Conservation (phyloP, 2,797 vertebrate genomes). For the Lithobates pipiens region DNA sequence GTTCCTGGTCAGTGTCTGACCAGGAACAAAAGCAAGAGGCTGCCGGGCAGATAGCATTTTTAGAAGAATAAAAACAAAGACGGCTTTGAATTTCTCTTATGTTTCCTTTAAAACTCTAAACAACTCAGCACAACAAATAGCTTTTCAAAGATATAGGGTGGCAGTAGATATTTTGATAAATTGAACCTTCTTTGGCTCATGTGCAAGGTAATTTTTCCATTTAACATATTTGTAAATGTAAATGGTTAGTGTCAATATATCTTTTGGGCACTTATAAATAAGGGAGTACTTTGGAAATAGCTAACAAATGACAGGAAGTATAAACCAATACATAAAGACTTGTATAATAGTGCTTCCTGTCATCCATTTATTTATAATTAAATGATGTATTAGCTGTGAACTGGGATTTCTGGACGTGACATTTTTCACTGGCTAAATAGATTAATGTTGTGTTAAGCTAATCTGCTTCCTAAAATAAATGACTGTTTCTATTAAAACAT, state of each 20-base stretch:
- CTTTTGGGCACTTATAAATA: neutral
- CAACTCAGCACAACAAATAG: too few species aligned
- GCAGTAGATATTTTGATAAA: slow-evolving; percentile 3
- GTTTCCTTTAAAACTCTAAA: too few species aligned
- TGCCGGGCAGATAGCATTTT: too few species aligned
- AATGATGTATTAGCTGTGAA: slow-evolving; percentile 36
- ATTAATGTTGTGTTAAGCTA: slow-evolving; percentile 17
- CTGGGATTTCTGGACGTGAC: neutral
- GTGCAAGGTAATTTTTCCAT: slow-evolving; percentile 16
- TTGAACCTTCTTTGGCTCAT: neutral
- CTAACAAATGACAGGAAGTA: slow-evolving; percentile 26
- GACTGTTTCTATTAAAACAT: slow-evolving; percentile 4
- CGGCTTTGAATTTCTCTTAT: too few species aligned
- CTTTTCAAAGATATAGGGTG: neutral
- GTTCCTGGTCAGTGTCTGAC: too few species aligned
- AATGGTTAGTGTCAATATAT: slow-evolving; percentile 21
- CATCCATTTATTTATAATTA: slow-evolving; percentile 37
- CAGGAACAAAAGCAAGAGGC: too few species aligned
- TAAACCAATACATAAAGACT: slow-evolving; percentile 3
- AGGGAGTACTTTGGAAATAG: slow-evolving; percentile 10
- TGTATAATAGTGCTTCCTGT: slow-evolving; percentile 26
- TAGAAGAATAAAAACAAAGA: too few species aligned
- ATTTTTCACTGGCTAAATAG: slow-evolving; percentile 13
- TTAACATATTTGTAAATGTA: neutral
- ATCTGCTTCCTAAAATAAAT: slow-evolving; percentile 2